Conservation (phyloP, 2,797 vertebrate species). For the Remorina albescens region DNA sequence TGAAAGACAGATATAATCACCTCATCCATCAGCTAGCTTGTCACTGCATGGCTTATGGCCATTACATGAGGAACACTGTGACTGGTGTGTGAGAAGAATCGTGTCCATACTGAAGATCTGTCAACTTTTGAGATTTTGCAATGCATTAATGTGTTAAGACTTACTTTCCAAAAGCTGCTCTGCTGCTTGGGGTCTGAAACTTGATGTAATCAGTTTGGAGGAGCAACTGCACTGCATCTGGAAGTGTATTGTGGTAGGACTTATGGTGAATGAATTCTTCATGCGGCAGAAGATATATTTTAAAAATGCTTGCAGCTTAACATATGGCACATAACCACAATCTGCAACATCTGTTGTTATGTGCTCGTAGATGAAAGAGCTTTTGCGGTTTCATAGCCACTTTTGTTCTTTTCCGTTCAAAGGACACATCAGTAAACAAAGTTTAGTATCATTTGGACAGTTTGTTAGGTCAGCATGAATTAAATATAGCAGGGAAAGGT, state of each 20-base stretch:
- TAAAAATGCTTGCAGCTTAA: conserved; percentile 2
- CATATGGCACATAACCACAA: conserved; percentile 27
- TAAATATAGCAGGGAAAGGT: conserved; percentile 43
- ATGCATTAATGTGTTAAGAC: too few species aligned
- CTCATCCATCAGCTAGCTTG: conserved; percentile 76
- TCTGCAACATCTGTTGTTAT: conserved; percentile 43
- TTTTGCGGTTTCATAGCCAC: conserved; percentile 41
- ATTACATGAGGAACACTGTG: conserved; percentile 54
- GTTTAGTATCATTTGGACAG: conserved; percentile 45
- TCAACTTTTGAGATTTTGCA: conserved; percentile 19
- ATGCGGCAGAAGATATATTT: conserved; percentile 2
- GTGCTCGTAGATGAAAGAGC: conserved; percentile 41
- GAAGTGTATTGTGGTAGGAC: background rate
- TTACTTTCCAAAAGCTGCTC: conserved; percentile 8
- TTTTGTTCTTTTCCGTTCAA: conserved; percentile 43
- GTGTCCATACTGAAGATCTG: conserved; percentile 31
- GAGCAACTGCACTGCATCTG: conserved; percentile 4
- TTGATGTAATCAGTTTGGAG: background rate
- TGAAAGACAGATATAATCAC: conserved; percentile 68
- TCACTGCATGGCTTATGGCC: conserved; percentile 61
- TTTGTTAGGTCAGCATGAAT: conserved; percentile 58
- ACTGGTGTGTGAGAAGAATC: conserved; percentile 43
- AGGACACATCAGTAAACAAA: conserved; percentile 49
- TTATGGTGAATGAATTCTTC: conserved; percentile 1
- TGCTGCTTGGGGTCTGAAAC: background rate